Base-by-base conservation (phyloP, 2,797 vertebrate species). In the Enteromius paludinosus region DNA sequence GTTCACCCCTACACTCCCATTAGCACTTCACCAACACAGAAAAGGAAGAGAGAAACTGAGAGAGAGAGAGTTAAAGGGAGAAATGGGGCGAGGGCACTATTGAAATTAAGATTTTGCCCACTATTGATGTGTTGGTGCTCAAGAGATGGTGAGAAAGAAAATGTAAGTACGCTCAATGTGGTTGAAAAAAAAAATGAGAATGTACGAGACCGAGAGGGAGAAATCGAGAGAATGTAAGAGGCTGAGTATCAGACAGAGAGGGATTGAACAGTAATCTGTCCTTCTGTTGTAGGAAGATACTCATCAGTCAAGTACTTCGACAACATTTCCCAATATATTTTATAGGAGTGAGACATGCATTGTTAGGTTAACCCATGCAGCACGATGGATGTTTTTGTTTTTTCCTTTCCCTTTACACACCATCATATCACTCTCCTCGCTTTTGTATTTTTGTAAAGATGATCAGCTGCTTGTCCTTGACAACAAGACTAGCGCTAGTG, bases 1-100 rank as follows among this genome's bases (percentile, higher is more conserved):
- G 86, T 90, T 87, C 87, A 87, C 82, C 82, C 72, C 83, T 87
- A 83, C 82, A 73, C 79, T 81, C 78, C 81, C 61, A 81, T 88
- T 87, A 84, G 80, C 84, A 84, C 81, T 86, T 89, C 82, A 79
- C 70, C 81, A 81, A 61, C 56, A 79, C 43, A 59, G 70, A 74
- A 69, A 33, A 59, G 61, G 70, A 68, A 64, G 84, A 65, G 79
- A 56, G 59, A 68, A 61, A 45, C 59, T 23, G 20, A 35, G 33
- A 73, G 47, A 30, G 47, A 72, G 62, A 35, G 49, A 64, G 38
- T 79, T 0, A 76, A 62, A 76, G n/a, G n/a, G 7, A 81, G 20
- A 70, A 30, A 85, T 23, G 28, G 33, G 45, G 52, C 2, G 7
- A 79, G 66, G 52, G 65, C 47, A 25, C 73, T 64, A 78, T 80